phyloP scores from a whole-genome alignment of 2,888 invertebrate genomes.

The Atherix ibis region DNA sequence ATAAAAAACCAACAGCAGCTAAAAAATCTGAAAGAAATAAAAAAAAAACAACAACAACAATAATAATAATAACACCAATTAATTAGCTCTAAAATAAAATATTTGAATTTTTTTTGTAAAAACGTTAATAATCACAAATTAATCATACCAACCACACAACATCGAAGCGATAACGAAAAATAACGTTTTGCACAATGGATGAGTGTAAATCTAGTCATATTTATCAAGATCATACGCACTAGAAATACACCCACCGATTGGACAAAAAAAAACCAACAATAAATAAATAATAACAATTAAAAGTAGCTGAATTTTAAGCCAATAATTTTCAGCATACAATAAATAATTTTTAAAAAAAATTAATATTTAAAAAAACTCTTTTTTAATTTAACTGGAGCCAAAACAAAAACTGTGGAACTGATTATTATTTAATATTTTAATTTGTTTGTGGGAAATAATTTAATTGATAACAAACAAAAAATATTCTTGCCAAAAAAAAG shows the following conservation, averaged over 20 bases:
- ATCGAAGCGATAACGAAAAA: too few relatives aligned
- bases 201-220: conserved; percentile 31
- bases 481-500: too few relatives aligned
- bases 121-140: conserved; percentile 1
- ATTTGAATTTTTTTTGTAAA: too few relatives aligned
- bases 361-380: neutral
- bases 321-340: neutral
- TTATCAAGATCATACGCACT: conserved; percentile 17
- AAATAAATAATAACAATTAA: conserved; percentile 4
- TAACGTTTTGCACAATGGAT: conserved; percentile 19
- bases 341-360: neutral
- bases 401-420: too few relatives aligned
- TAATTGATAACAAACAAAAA: neutral
- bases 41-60: conserved; percentile 2
- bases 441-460: neutral
- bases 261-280: conserved; percentile 11
- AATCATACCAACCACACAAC: neutral
- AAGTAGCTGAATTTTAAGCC: neutral
- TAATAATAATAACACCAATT: too few relatives aligned
- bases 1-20: conserved; percentile 9
- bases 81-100: too few relatives aligned
- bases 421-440: too few relatives aligned
- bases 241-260: conserved; percentile 26
- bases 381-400: neutral
- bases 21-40: conserved; percentile 1